A percentile compares a stretch with the other conserved stretches of the same genome.
phyloP scores from a whole-genome alignment of 2,797 vertebrate species.

The Gadopsis marmoratus region DNA sequence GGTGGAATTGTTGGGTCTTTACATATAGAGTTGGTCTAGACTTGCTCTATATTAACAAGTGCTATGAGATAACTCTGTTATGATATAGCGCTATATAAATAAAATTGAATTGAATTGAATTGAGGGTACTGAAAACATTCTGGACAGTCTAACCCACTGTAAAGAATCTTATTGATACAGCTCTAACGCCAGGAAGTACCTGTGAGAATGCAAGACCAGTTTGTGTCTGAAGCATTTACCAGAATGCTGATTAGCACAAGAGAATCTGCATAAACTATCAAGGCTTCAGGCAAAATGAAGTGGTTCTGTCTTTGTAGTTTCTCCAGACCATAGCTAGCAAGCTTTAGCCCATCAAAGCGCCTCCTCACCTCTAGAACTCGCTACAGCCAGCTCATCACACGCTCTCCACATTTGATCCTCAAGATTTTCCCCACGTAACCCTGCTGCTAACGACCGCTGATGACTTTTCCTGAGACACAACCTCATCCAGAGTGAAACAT shows the following conservation, averaged over 20 bases:
- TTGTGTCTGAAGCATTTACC: conserved; percentile 17
- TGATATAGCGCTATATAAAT: no score
- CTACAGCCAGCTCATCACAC: conserved; percentile 56
- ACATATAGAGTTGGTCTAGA: no score
- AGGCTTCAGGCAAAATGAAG: conserved; percentile 17
- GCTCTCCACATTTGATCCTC: conserved; percentile 55
- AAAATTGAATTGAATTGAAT: no score
- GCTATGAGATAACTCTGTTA: no score
- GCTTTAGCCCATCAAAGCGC: conserved; percentile 34
- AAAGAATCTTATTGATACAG: conserved; percentile 20
- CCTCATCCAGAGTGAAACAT: conserved; percentile 67
- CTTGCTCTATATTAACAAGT: no score
- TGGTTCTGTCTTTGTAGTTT: conserved; percentile 28
- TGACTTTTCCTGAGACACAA: conserved; percentile 78
- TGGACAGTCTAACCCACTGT: conserved; percentile 1
- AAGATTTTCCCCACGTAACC: conserved; percentile 37
- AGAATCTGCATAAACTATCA: conserved; percentile 52
- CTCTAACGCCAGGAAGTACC: conserved; percentile 20
- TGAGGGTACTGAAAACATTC: neutral
- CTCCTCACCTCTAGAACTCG: conserved; percentile 33
- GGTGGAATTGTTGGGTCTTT: no score
- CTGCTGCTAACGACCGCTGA: conserved; percentile 55
- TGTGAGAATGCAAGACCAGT: conserved; percentile 9
- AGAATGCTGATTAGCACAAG: conserved; percentile 38
- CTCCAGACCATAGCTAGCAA: conserved; percentile 24